Evolutionary conservation across 2,113 vertebrate genomes (phyloP).

Genomic region (Zapornia atra): DNA sequence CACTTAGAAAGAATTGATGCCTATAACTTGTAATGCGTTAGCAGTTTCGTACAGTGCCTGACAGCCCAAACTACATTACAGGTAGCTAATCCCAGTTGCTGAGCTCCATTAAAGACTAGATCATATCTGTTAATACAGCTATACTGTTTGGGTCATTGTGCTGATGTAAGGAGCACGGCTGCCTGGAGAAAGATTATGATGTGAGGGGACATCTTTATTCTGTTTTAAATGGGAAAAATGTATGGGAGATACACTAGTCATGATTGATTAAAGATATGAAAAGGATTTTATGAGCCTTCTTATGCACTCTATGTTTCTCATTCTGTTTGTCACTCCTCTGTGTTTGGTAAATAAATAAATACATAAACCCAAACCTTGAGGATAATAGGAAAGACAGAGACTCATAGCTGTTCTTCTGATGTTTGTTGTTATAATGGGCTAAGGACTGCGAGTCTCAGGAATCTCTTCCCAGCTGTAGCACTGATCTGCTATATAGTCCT

Average conservation of each 20-base stretch:
- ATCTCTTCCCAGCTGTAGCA: not conserved
- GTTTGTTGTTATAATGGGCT: not conserved
- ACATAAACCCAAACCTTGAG: slow-evolving; percentile 10
- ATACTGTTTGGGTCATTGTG: slow-evolving; percentile 78
- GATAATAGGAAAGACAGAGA: not conserved
- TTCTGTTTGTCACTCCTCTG: slow-evolving; percentile 56
- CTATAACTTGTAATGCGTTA: slow-evolving; percentile 75
- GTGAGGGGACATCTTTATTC: slow-evolving; percentile 69
- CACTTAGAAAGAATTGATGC: slow-evolving; percentile 80
- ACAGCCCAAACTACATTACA: slow-evolving; percentile 77
- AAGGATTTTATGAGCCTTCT: slow-evolving; percentile 68
- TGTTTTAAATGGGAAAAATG: slow-evolving; percentile 70
- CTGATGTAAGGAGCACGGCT: slow-evolving; percentile 71
- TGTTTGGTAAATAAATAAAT: slow-evolving; percentile 54
- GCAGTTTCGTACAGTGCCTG: slow-evolving; percentile 66
- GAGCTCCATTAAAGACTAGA: slow-evolving; percentile 81
- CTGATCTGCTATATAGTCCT: not conserved
- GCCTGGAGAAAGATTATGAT: slow-evolving; percentile 77
- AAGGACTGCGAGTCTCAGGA: not conserved
- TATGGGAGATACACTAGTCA: slow-evolving; percentile 67
- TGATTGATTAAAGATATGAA: slow-evolving; percentile 75
- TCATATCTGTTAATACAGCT: slow-evolving; percentile 79
- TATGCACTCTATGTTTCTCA: slow-evolving; percentile 31
- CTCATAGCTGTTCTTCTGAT: not conserved
- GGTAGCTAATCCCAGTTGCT: slow-evolving; percentile 78